Base-by-base conservation (phyloP, 2,888 invertebrate genomes). In the Ephialtes manifestator region DNA sequence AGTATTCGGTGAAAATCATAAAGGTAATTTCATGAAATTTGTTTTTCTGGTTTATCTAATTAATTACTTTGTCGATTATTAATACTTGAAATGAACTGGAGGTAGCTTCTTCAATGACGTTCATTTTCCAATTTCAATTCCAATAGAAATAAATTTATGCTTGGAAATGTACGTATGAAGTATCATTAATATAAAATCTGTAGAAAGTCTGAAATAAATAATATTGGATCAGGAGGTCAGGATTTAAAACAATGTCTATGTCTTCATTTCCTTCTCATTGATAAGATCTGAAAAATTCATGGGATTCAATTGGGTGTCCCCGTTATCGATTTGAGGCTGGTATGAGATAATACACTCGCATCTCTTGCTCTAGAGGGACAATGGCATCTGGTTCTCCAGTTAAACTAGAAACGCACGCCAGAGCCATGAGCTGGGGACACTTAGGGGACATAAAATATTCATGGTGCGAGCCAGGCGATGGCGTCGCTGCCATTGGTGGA, bases 401-500 rank as follows among this genome's bases (percentile, higher is more conserved):
- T 90, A 90, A 89, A 89, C 87, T 89, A 88, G 87, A 89, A 91
- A 85, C 85, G 86, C 75, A 82, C 83, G 84, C 68, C 48, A 68
- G 84, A 86, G 86, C 71, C 78, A 84, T 24, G 85, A 79, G 58
- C 65, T 67, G 63, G 67, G 67, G 89, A 91, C 87, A 90, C 91
- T 90, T 91, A 90, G 85, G 71, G 67, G 55, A 71, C 51, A 84
- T 91, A 88, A 91, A 91, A 92, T 91, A 92, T 92, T 92, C 91
- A 92, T 91, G 88, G 84, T 86, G 70, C 39, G 74, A 24, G 39
- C 67, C 68, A 24, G 63, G 31, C 18, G 35, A 18, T 71, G 63
- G 76, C 86, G 87, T 85, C 82, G 80, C 86, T 86, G 48, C 83
- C 68, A 83, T 79, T 84, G 85, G 86, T 72, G 48, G 75, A 55